Evolutionary conservation across 2,888 invertebrate genomes (phyloP).

Genomic region (Graphium colonna): DNA sequence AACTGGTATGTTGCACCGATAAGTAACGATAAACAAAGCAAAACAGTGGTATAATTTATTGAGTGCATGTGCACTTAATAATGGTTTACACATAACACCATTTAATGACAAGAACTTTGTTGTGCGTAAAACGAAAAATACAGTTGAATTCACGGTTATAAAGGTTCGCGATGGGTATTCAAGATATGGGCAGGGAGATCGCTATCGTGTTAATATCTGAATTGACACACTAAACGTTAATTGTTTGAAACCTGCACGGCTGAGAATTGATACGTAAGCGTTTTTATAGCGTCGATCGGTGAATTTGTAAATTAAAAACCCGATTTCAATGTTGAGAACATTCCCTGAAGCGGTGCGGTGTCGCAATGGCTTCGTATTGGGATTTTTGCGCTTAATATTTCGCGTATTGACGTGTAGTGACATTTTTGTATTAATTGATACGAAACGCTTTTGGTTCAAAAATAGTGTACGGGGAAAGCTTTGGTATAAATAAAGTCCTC

Average conservation of each 20-base stretch:
- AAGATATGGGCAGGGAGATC: neutral
- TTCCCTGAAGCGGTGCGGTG: neutral
- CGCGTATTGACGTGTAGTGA: too few relatives aligned
- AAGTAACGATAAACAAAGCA: too few relatives aligned
- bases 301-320: conserved; percentile 15
- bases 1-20: too few relatives aligned
- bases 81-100: neutral
- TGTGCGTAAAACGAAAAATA: neutral
- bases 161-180: neutral
- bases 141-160: neutral
- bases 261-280: conserved; percentile 3
- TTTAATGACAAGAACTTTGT: neutral
- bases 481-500: too few relatives aligned
- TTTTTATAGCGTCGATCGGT: conserved; percentile 11
- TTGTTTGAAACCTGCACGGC: neutral
- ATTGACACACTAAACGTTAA: conserved; percentile 1
- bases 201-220: conserved; percentile 1
- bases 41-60: too few relatives aligned
- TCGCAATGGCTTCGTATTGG: neutral
- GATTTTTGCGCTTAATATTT: neutral
- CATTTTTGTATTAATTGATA: too few relatives aligned
- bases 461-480: too few relatives aligned
- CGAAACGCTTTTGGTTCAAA: too few relatives aligned
- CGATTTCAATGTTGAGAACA: conserved; percentile 1
- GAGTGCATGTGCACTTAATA: too few relatives aligned